These are phyloP conservation scores for Epizoanthus stellaris DNA, from an alignment of 92 coral and sea anemone genomes.

Conservation along the genomic window DNA sequence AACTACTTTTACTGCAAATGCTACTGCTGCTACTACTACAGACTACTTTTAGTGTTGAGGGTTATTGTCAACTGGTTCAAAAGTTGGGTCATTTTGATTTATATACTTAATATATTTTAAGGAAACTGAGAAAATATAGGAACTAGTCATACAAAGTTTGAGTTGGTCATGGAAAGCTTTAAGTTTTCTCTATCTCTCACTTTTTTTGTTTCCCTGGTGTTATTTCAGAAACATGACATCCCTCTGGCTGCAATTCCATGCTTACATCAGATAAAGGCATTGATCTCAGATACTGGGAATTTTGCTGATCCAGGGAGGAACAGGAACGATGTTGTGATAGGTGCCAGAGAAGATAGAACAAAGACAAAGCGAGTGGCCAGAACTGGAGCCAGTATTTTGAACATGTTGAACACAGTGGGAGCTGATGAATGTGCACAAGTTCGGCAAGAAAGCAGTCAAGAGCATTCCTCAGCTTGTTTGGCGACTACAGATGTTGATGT, in stretches of 20 bases:
- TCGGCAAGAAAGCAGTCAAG: background rate
- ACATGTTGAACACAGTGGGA: slow-evolving; percentile 61
- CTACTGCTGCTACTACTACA: too few species aligned
- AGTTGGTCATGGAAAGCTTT: too few species aligned
- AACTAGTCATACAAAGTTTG: too few species aligned
- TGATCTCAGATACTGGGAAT: slow-evolving; percentile 17
- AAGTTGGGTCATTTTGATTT: too few species aligned
- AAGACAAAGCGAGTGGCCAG: background rate
- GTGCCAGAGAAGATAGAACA: background rate
- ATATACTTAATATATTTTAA: too few species aligned
- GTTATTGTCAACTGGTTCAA: too few species aligned
- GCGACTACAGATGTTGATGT: background rate
- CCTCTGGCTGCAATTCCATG: slow-evolving; percentile 97
- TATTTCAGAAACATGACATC: slow-evolving; percentile 90
- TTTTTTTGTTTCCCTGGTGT: too few species aligned
- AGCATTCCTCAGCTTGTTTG: background rate
- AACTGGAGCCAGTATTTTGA: slow-evolving; percentile 33
- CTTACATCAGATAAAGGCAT: slow-evolving; percentile 81
- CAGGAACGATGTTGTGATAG: background rate
- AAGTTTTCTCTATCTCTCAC: too few species aligned
- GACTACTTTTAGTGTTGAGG: too few species aligned
- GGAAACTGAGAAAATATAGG: too few species aligned
- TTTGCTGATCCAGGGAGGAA: background rate
- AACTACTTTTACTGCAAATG: too few species aligned
- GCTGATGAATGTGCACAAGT: background rate